Evolutionary conservation across 2,888 invertebrate genomes (phyloP).

Genomic region (Pristionchus japonicus): DNA sequence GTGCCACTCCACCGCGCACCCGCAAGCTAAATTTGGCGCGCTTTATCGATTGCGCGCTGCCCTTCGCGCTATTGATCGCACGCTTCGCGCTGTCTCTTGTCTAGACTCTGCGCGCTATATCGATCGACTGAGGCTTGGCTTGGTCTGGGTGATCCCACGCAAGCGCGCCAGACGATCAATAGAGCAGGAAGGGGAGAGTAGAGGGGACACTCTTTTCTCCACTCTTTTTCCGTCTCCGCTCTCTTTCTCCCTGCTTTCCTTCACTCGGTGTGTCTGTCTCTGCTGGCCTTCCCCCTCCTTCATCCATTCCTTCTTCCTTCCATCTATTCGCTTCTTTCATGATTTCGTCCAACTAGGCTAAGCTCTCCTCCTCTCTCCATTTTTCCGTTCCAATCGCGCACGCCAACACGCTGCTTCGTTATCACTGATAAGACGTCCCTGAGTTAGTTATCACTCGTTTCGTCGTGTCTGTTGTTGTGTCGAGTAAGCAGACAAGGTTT

Average conservation of each 20-base stretch:
- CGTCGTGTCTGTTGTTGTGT: not conserved
- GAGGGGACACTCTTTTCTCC: slow-evolving; percentile 3
- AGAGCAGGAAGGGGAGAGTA: slow-evolving; percentile 38
- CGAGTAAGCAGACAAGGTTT: not conserved
- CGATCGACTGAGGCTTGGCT: not conserved
- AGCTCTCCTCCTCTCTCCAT: not conserved
- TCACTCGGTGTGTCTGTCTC: slow-evolving; percentile 11
- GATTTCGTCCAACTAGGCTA: slow-evolving; percentile 6
- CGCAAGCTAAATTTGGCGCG: not conserved
- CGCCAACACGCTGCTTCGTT: not conserved
- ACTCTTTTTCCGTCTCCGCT: slow-evolving; percentile 21
- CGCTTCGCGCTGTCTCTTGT: slow-evolving; percentile 6
- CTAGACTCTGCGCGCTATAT: slow-evolving; percentile 21
- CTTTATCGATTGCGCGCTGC: slow-evolving; percentile 24
- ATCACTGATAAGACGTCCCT: slow-evolving; percentile 24
- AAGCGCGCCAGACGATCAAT: slow-evolving; percentile 47
- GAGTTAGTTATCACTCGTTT: slow-evolving; percentile 5
- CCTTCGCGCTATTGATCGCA: too few relatives aligned
- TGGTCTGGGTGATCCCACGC: slow-evolving; percentile 34
- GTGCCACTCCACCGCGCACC: not conserved
- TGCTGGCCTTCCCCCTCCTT: not conserved
- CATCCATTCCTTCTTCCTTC: not conserved
- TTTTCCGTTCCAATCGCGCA: not conserved
- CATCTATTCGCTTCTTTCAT: not conserved
- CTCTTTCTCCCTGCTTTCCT: slow-evolving; percentile 36